A percentile compares a stretch with the other conserved stretches of the same genome.
Conservation (phyloP, 1,140 invertebrate species). For the Cydia splendana region DNA sequence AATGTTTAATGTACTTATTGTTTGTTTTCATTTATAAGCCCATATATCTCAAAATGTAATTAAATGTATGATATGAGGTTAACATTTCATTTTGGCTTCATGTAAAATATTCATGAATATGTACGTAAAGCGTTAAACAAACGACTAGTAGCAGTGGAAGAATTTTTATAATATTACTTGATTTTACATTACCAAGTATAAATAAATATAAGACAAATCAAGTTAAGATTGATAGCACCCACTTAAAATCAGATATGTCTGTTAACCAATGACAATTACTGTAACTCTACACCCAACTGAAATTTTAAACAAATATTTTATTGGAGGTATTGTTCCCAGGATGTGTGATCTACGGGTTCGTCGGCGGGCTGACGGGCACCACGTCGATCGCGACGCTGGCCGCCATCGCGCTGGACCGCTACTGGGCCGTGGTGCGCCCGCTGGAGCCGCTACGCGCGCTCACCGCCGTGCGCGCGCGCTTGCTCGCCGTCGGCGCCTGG, state of each 20-base stretch:
- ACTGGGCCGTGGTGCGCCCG: constrained; percentile 86
- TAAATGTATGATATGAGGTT: no score
- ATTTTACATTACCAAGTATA: no score
- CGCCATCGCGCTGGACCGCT: constrained; percentile 86
- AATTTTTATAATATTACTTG: no score
- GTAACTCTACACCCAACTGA: neutral
- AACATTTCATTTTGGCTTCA: neutral
- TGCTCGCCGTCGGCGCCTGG: constrained; percentile 85
- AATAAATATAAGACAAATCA: no score
- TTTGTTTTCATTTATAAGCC: no score
- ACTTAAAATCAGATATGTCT: no score
- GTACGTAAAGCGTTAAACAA: neutral
- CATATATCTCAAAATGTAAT: no score
- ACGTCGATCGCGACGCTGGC: constrained; percentile 86
- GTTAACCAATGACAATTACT: no score
- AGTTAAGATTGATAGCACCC: no score
- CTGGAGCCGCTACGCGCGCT: constrained; percentile 82
- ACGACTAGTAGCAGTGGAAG: no score
- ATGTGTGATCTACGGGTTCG: constrained; percentile 85
- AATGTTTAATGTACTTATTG: no score
- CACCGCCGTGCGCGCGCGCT: constrained; percentile 81
- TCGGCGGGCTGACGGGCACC: constrained; percentile 86
- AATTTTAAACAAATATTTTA: constrained; percentile 28
- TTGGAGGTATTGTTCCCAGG: constrained; percentile 73
- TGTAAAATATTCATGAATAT: neutral